Conservation (phyloP, 2,888 invertebrate species). For the Malacosoma neustria region DNA sequence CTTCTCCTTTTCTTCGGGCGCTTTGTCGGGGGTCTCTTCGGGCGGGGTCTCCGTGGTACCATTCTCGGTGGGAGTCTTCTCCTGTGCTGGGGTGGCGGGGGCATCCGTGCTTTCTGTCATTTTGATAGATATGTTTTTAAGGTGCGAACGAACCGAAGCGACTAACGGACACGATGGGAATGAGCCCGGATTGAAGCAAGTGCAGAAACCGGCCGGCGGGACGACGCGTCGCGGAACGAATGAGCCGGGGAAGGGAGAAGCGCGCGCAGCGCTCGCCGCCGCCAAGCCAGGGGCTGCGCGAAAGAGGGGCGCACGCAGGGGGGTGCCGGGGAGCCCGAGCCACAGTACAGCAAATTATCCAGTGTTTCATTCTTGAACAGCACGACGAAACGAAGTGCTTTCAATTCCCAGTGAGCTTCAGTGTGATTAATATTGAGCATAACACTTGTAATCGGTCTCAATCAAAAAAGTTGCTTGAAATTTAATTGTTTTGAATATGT, state of each 20-base stretch:
- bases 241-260: conserved; percentile 35
- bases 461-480: too few relatives aligned
- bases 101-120: conserved; percentile 73
- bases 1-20: conserved; percentile 72
- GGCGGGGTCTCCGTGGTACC: conserved; percentile 62
- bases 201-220: conserved; percentile 57
- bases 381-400: too few relatives aligned
- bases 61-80: conserved; percentile 73
- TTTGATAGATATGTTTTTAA: conserved; percentile 8
- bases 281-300: conserved; percentile 17
- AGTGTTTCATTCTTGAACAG: too few relatives aligned
- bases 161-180: conserved; percentile 52
- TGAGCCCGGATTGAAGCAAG: conserved; percentile 39
- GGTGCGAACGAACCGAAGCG: conserved; percentile 44
- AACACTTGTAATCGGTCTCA: too few relatives aligned
- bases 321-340: conserved; percentile 17
- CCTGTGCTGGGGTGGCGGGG: conserved; percentile 67
- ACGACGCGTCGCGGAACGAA: conserved; percentile 70
- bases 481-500: too few relatives aligned
- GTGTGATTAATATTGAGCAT: too few relatives aligned
- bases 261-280: conserved; percentile 18
- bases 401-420: too few relatives aligned
- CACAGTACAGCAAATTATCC: too few relatives aligned
- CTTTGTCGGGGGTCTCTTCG: conserved; percentile 69
- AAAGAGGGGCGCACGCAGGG: conserved; percentile 16